These are phyloP conservation scores for Balaenoptera acutorostrata DNA, from an alignment of 2,113 vertebrate species.

Conservation along the genomic window DNA sequence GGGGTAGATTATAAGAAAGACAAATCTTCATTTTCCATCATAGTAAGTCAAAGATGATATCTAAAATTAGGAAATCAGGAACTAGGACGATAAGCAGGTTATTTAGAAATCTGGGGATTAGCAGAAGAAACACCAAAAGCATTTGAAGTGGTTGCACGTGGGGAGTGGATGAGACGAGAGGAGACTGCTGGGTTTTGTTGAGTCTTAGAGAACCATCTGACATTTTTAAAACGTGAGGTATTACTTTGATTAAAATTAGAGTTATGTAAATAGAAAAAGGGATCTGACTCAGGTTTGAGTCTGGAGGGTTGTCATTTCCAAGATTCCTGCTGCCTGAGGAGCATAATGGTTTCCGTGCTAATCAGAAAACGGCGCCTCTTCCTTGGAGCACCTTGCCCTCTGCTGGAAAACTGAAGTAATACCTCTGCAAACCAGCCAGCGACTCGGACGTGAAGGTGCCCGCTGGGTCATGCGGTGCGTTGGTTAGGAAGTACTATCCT, in stretches of 20 bases:
- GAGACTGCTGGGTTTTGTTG: background rate
- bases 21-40: background rate
- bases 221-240: background rate
- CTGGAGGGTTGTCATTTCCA: background rate
- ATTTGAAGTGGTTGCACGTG: rapidly evolving
- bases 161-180: rapidly evolving
- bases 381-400: background rate
- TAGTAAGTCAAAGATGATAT: background rate
- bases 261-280: background rate
- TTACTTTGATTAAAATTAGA: background rate
- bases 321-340: background rate
- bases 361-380: too few relatives aligned
- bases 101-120: background rate
- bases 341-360: rapidly evolving
- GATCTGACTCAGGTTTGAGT: background rate
- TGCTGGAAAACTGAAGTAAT: background rate
- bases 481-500: background rate
- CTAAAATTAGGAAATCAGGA: background rate
- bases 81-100: background rate
- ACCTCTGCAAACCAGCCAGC: rapidly evolving
- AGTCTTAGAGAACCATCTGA: background rate
- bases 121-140: background rate
- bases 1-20: background rate
- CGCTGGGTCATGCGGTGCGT: rapidly evolving
- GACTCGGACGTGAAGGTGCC: rapidly evolving